These are phyloP conservation scores for Tapirus indicus DNA, from an alignment of 2,797 vertebrate genomes.

Conservation along the genomic window DNA sequence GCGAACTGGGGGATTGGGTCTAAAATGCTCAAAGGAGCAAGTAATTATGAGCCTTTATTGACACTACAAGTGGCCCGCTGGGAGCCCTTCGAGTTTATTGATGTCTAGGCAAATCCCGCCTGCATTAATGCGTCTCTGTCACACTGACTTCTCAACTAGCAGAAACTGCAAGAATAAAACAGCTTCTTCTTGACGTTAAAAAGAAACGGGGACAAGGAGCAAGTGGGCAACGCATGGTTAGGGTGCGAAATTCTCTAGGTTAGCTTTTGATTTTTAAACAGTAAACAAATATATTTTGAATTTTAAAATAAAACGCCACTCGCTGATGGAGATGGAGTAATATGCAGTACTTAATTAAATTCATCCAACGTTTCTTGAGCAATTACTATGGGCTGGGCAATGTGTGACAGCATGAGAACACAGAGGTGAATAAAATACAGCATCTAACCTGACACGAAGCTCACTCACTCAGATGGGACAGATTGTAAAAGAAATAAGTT, in stretches of 20 bases:
- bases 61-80: constrained; percentile 66
- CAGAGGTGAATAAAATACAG: neutral
- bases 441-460: neutral
- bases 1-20: neutral
- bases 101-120: constrained; percentile 63
- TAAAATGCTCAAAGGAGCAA: constrained; percentile 75
- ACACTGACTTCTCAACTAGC: constrained; percentile 24
- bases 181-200: constrained; percentile 48
- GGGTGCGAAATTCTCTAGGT: neutral
- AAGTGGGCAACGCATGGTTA: neutral
- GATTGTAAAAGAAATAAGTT: neutral
- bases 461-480: neutral
- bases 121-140: constrained; percentile 62
- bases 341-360: constrained; percentile 8
- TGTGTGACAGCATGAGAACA: neutral
- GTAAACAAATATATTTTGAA: neutral
- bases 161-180: constrained; percentile 31
- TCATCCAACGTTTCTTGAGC: neutral
- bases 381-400: neutral
- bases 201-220: neutral
- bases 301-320: constrained; percentile 10
- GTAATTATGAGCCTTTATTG: constrained; percentile 78
- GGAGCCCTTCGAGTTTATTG: constrained; percentile 78
- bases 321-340: neutral
- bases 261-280: constrained; percentile 14